These are phyloP conservation scores for Drosophila affinis DNA, from an alignment of 2,888 invertebrate genomes.

Conservation along the genomic window DNA sequence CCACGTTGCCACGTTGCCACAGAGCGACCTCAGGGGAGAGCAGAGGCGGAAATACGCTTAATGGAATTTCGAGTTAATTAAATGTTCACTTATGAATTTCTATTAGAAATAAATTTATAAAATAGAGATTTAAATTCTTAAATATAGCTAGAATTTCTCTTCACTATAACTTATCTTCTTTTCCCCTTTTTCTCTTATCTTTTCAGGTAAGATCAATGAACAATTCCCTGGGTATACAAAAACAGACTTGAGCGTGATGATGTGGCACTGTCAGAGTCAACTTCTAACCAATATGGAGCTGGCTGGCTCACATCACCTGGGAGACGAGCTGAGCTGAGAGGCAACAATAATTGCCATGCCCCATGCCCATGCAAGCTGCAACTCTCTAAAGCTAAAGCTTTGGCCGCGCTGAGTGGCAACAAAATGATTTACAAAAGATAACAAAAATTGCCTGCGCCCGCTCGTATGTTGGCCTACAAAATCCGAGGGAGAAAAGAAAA, in stretches of 20 bases:
- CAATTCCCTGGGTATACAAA: background rate
- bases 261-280: background rate
- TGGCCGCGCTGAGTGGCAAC: conserved; percentile 63
- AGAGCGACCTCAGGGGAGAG: background rate
- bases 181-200: background rate
- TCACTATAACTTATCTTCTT: too few species aligned
- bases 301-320: conserved; percentile 14
- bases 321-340: conserved; percentile 16
- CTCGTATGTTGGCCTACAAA: conserved; percentile 64
- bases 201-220: conserved; percentile 28
- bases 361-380: conserved; percentile 13
- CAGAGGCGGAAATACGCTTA: background rate
- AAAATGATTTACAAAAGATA: conserved; percentile 74
- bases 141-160: background rate
- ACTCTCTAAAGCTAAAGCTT: conserved; percentile 26
- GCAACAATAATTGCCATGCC: conserved; percentile 41
- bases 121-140: too few species aligned
- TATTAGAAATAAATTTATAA: too few species aligned
- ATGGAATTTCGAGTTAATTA: background rate
- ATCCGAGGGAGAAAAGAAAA: conserved; percentile 49
- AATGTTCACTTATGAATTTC: background rate
- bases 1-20: too few species aligned
- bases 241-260: background rate
- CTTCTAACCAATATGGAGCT: conserved; percentile 2
- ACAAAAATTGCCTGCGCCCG: conserved; percentile 70